Evolutionary conservation across 2,113 vertebrate genomes (phyloP).

Genomic region (Aramus guarauna): DNA sequence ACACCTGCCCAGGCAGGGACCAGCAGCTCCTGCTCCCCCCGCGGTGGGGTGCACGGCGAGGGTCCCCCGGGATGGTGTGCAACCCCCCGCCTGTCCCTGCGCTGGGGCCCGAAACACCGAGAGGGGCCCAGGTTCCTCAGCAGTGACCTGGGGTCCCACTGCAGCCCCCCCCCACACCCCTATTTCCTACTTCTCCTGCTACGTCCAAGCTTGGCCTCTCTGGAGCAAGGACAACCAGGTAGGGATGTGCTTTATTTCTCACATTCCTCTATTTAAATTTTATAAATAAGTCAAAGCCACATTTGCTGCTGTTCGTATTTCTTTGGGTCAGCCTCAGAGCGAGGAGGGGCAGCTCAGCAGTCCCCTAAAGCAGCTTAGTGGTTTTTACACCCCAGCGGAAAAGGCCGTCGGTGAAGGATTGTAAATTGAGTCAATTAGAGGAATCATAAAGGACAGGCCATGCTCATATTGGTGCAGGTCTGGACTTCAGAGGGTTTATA

Average conservation of each 20-base stretch:
- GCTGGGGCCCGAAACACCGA: rapidly evolving
- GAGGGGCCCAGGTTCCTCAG: background rate
- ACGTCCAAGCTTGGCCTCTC: background rate
- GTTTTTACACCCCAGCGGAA: background rate
- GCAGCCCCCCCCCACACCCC: rapidly evolving
- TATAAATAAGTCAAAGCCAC: background rate
- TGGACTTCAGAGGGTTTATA: background rate
- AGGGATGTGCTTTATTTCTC: background rate
- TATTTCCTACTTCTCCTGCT: background rate
- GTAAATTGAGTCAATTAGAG: background rate
- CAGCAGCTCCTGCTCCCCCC: background rate
- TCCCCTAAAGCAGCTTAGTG: background rate
- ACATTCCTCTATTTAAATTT: background rate
- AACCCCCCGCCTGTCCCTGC: background rate
- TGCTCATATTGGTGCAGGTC: background rate
- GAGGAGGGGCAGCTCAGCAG: background rate
- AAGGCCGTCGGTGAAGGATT: background rate
- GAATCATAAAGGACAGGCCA: background rate
- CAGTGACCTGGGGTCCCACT: background rate
- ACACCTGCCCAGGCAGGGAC: rapidly evolving
- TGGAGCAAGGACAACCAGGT: background rate
- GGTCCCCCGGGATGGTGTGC: rapidly evolving
- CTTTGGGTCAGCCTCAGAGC: background rate
- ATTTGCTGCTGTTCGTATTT: background rate
- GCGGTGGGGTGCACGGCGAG: rapidly evolving